Percentiles rank a stretch among this genome's conserved stretches.
phyloP scores from a whole-genome alignment of 2,113 vertebrate species.

The Dissostichus mawsoni region DNA sequence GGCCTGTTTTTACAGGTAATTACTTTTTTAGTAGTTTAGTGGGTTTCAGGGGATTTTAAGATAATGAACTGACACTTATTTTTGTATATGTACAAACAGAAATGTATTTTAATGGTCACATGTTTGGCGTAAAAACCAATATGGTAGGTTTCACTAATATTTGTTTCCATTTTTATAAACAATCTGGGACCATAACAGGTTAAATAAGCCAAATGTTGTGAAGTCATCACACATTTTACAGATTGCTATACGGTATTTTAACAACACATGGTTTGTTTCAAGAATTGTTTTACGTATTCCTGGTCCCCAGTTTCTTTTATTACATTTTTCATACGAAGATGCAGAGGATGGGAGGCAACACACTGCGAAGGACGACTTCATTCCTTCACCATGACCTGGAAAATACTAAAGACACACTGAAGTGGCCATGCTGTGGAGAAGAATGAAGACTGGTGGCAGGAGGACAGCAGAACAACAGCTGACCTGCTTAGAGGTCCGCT shows the following conservation, averaged over 20 bases:
- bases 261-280: neutral
- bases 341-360: neutral
- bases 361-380: neutral
- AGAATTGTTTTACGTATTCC: fast-evolving
- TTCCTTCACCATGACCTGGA: conserved; percentile 72
- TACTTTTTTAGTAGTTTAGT: too few relatives aligned
- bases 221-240: neutral
- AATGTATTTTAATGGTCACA: too few relatives aligned
- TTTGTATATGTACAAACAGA: too few relatives aligned
- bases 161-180: too few relatives aligned
- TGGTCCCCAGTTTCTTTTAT: neutral
- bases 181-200: neutral
- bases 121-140: too few relatives aligned
- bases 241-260: neutral
- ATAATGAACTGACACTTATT: too few relatives aligned
- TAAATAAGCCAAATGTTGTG: neutral
- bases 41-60: too few relatives aligned
- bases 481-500: conserved; percentile 61
- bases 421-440: conserved; percentile 49
- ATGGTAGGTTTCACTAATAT: too few relatives aligned
- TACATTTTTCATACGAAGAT: neutral
- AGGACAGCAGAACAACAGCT: conserved; percentile 53
- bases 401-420: conserved; percentile 62
- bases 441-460: conserved; percentile 47
- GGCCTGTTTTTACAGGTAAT: too few relatives aligned